These are phyloP conservation scores for Drosophila eugracilis DNA, from an alignment of 1,140 invertebrate species.

Conservation along the genomic window DNA sequence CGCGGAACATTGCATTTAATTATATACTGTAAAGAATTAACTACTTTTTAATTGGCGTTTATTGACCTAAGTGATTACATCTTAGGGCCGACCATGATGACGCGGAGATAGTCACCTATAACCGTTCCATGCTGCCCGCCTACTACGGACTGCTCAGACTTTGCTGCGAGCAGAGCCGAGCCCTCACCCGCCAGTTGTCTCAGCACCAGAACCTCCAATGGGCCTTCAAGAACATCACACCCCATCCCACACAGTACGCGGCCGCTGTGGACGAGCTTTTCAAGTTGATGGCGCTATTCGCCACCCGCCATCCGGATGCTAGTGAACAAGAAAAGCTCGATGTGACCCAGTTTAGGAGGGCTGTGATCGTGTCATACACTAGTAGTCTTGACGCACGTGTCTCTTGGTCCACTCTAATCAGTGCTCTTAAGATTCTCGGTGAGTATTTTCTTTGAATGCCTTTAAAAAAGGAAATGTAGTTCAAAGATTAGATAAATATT, in stretches of 20 bases:
- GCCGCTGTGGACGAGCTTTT: conserved; percentile 96
- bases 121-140: conserved; percentile 96
- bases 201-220: conserved; percentile 97
- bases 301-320: conserved; percentile 90
- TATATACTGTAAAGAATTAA: conserved; percentile 93
- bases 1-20: conserved; percentile 96
- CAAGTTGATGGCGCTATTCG: conserved; percentile 94
- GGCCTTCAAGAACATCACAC: conserved; percentile 98
- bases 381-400: conserved; percentile 86
- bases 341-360: conserved; percentile 92
- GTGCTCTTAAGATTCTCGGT: conserved; percentile 92
- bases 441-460: conserved; percentile 15
- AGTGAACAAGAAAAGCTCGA: conserved; percentile 92
- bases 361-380: conserved; percentile 93
- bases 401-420: conserved; percentile 92
- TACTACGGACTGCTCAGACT: conserved; percentile 96
- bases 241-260: conserved; percentile 96
- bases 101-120: conserved; percentile 96
- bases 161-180: conserved; percentile 94
- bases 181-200: conserved; percentile 93
- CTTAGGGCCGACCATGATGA: conserved; percentile 96
- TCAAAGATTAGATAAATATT: too few relatives aligned
- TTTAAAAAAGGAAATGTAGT: too few relatives aligned
- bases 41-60: background rate
- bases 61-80: conserved; percentile 16